Evolutionary conservation across 53 echinoderm and acorn worm species (phyloP), one percentile per base, ranked within the genome.

Genomic region (Holothuria scabra): DNA sequence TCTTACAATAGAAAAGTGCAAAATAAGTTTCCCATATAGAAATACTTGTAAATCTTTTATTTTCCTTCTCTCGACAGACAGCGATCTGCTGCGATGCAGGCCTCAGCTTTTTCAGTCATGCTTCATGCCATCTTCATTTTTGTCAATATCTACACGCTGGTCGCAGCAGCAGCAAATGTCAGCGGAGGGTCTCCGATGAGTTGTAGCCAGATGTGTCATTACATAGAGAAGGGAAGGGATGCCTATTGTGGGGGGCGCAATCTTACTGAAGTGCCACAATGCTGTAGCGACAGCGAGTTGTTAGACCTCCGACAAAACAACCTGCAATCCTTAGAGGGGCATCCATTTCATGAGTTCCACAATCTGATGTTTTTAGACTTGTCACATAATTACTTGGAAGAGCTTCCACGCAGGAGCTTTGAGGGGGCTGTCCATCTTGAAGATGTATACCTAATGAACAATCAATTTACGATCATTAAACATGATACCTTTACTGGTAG

Each of bases 351-450:
- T 5, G n/a, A 16, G 1, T 90, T 83, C 62, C 32, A 3, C 8
- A 46, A 59, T 14, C 87, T 93, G 48, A 44, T 44, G 30, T 85
- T 83, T 59, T 69, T 93, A 25, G 90, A 90, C 67, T 68, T 93
- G 1, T 84, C 85, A 58, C 14, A 35, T 26, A 82, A 84, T 20
- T 38, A 46, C 12, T 28, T 93, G 66, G 67, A 66, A 14, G 19
- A 37, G 3, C 89, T 92, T 26, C 44, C 46, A 3, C 76, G 60
- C 0, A 29, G 28, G 31, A 74, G 85, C 46, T 93, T 93, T 57
- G 10, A 61, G 0, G 86, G 67, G 11, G 85, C 81, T 19, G 12
- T 37, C 23, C 81, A 76, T 26, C 85, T 91, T 8, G 8, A 48
- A 30, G 60, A 85, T 61, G 74, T 91, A 30, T 88, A 91, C 59